These are phyloP conservation scores for Papilio machaon DNA, from an alignment of 1,140 invertebrate genomes.

Conservation along the genomic window DNA sequence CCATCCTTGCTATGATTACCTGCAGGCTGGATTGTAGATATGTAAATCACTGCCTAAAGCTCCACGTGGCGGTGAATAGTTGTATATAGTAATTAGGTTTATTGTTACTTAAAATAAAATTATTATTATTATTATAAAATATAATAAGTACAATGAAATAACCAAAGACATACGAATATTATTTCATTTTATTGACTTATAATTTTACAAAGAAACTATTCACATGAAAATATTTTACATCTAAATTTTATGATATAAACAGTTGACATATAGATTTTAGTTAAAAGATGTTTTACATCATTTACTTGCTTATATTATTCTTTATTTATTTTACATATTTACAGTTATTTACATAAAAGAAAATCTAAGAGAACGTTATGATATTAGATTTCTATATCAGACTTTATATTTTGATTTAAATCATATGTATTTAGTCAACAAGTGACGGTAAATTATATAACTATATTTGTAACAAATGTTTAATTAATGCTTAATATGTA, in stretches of 20 bases:
- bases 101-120: no score
- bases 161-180: constrained; percentile 20
- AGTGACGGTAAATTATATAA: constrained; percentile 32
- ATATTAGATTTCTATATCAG: constrained; percentile 35
- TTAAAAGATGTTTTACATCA: constrained; percentile 77
- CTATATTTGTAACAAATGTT: constrained; percentile 27
- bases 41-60: no score
- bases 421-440: constrained; percentile 35
- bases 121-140: no score
- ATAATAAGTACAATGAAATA: neutral
- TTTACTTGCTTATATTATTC: constrained; percentile 45
- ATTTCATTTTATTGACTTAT: constrained; percentile 69
- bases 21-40: no score
- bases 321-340: constrained; percentile 54
- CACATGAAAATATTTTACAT: constrained; percentile 74
- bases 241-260: constrained; percentile 72
- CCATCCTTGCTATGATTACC: no score
- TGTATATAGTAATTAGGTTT: no score
- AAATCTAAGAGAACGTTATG: constrained; percentile 36
- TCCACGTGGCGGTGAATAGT: no score
- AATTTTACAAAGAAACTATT: constrained; percentile 77
- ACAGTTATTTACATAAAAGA: constrained; percentile 45
- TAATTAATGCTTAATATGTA: constrained; percentile 26
- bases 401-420: constrained; percentile 38
- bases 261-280: constrained; percentile 70